A percentile compares a stretch with the other conserved stretches of the same genome.
phyloP scores from a whole-genome alignment of 2,797 vertebrate genomes.

The Sandelia bainsii region DNA sequence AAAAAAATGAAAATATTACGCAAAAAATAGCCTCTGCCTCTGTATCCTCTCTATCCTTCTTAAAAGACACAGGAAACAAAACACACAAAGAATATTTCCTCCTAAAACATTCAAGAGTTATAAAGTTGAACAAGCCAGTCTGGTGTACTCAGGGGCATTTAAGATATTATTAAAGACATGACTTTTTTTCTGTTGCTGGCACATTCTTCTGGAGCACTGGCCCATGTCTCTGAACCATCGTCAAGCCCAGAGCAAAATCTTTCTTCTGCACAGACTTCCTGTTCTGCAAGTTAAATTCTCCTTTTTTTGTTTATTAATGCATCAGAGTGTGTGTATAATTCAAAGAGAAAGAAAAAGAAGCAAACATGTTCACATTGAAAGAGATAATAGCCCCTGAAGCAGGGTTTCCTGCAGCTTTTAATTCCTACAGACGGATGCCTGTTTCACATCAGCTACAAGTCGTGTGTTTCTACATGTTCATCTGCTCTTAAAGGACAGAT shows the following conservation, averaged over 20 bases:
- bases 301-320: slow-evolving; percentile 32
- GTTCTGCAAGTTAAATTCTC: slow-evolving; percentile 19
- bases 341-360: slow-evolving; percentile 13
- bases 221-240: slow-evolving; percentile 41
- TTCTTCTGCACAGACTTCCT: slow-evolving; percentile 15
- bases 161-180: slow-evolving; percentile 21
- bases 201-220: slow-evolving; percentile 64
- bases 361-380: slow-evolving; percentile 27
- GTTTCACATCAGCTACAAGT: slow-evolving; percentile 17
- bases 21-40: background rate
- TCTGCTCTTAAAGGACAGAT: background rate
- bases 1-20: background rate
- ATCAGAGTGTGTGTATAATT: slow-evolving; percentile 16
- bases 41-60: background rate
- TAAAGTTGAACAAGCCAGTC: slow-evolving; percentile 20
- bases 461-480: background rate
- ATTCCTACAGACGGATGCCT: slow-evolving; percentile 20
- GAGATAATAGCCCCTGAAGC: slow-evolving; percentile 59
- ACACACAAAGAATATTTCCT: slow-evolving; percentile 5
- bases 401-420: slow-evolving; percentile 21
- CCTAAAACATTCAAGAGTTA: slow-evolving; percentile 1
- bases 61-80: slow-evolving; percentile 13
- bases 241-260: slow-evolving; percentile 56
- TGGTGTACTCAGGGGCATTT: slow-evolving; percentile 13
- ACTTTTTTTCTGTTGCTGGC: slow-evolving; percentile 26